Conservation (phyloP, 2,113 vertebrate species). For the Cairina moschata region DNA sequence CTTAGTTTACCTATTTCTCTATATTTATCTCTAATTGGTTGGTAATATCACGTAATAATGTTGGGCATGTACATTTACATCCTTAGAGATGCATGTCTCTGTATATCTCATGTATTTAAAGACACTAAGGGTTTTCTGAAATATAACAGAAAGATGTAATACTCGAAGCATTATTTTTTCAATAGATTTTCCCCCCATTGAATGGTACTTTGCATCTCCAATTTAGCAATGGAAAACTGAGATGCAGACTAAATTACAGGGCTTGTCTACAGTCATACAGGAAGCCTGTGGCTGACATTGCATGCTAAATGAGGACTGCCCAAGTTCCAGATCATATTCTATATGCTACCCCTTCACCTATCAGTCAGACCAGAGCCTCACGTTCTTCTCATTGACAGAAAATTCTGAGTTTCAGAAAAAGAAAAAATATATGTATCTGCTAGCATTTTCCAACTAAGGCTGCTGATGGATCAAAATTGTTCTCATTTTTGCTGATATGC, state of each 20-base stretch:
- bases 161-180: neutral
- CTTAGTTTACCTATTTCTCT: neutral
- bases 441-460: accelerated
- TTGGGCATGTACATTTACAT: neutral
- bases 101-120: neutral
- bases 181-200: neutral
- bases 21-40: neutral
- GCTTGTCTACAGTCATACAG: neutral
- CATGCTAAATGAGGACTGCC: neutral
- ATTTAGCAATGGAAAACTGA: neutral
- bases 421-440: too few relatives aligned
- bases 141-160: neutral
- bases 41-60: neutral
- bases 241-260: neutral
- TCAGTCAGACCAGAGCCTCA: neutral
- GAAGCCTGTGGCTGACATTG: neutral
- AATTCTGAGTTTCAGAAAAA: neutral
- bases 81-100: neutral
- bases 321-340: neutral
- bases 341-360: neutral
- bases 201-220: neutral
- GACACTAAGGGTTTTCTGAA: neutral
- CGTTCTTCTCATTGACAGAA: neutral
- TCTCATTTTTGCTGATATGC: neutral
- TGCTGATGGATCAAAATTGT: neutral